Evolutionary conservation across 2,113 vertebrate genomes (phyloP).

Genomic region (Mastomys natalensis): DNA sequence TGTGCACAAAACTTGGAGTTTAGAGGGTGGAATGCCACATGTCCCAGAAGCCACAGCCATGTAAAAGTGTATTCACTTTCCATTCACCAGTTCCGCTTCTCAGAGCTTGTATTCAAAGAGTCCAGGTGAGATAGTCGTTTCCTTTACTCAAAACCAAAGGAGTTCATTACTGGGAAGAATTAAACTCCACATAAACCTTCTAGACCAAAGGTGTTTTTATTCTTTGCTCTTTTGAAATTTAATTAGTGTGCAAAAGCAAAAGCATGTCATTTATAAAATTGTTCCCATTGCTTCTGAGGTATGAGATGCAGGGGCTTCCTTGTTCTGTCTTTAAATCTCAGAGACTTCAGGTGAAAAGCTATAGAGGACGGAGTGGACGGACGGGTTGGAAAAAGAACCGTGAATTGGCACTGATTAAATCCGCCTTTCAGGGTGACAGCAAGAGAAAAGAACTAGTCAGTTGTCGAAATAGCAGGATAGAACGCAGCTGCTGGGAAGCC

Average conservation of each 20-base stretch:
- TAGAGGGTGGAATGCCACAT: background rate
- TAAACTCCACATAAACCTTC: background rate
- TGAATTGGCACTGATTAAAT: slow-evolving; percentile 22
- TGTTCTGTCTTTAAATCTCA: background rate
- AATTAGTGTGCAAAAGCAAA: background rate
- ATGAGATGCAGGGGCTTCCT: background rate
- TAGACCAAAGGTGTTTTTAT: background rate
- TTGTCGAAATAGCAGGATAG: slow-evolving; percentile 20
- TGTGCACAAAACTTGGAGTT: background rate
- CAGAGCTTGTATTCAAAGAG: slow-evolving; percentile 13
- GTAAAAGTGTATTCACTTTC: slow-evolving; percentile 25
- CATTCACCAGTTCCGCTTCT: background rate
- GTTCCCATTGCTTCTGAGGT: background rate
- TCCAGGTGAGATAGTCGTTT: background rate
- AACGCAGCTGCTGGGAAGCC: background rate
- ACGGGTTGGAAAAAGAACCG: background rate
- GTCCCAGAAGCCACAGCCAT: background rate
- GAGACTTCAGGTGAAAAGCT: background rate
- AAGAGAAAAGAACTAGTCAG: background rate
- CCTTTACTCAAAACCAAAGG: background rate
- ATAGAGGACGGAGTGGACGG: background rate
- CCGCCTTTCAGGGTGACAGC: background rate
- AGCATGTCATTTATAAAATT: background rate
- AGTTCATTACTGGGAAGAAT: background rate
- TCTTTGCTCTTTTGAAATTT: background rate